Conservation (phyloP, 1,140 invertebrate genomes). For the Sminthurinus signatus region DNA sequence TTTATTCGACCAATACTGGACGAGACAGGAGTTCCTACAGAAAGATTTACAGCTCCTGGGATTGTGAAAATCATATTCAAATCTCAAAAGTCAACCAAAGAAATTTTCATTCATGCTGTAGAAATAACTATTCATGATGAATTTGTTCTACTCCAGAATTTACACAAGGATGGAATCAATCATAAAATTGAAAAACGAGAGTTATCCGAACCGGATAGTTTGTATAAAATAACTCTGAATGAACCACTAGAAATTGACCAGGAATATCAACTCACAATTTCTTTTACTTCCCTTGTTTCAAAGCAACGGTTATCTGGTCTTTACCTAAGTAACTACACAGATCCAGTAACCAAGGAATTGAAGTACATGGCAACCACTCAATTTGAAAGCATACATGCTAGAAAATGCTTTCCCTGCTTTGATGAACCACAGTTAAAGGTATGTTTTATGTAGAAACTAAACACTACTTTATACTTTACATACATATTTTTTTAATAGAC, state of each 20-base stretch:
- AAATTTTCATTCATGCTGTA: constrained; percentile 1
- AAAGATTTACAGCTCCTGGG: constrained; percentile 11
- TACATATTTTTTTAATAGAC: too few relatives aligned
- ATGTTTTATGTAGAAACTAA: too few relatives aligned
- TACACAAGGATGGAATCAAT: neutral
- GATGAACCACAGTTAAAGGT: constrained; percentile 23
- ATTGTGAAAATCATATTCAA: neutral
- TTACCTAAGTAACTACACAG: constrained; percentile 12
- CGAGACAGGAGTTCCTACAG: neutral
- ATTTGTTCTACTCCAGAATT: neutral
- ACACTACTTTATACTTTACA: too few relatives aligned
- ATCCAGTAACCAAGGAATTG: neutral
- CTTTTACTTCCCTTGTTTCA: neutral
- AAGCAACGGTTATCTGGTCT: neutral
- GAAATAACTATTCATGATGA: neutral
- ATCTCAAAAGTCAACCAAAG: neutral
- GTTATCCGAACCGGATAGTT: neutral
- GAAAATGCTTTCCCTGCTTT: constrained; percentile 25
- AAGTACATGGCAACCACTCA: constrained; percentile 8
- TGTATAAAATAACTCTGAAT: neutral
- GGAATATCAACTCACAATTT: constrained; percentile 3
- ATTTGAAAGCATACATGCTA: constrained; percentile 7
- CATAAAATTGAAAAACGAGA: neutral
- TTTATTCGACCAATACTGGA: constrained; percentile 9
- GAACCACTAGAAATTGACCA: neutral